Evolutionary conservation across 1,140 invertebrate species (phyloP).

Genomic region (Lucilia cuprina): DNA sequence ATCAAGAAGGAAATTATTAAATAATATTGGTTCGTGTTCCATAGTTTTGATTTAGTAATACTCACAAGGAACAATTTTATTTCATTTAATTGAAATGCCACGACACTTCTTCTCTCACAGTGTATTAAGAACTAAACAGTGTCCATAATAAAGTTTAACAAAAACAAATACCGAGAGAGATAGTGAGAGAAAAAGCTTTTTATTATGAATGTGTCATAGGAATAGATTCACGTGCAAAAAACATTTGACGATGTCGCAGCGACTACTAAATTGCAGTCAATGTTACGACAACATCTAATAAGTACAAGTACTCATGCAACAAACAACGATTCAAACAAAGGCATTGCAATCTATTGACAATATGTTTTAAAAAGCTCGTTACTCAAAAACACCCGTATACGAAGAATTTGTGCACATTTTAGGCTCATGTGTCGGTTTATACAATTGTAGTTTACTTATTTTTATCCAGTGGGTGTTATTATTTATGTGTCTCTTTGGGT

Average conservation of each 20-base stretch:
- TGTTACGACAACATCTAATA: conserved; percentile 17
- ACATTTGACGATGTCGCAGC: conserved; percentile 5
- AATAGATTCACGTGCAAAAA: conserved; percentile 31
- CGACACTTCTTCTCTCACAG: neutral
- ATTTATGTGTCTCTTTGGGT: neutral
- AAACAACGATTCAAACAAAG: neutral
- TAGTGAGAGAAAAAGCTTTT: neutral
- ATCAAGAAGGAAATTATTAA: too few species aligned
- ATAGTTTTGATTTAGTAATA: too few species aligned
- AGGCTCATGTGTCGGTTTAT: neutral
- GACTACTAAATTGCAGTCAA: conserved; percentile 25
- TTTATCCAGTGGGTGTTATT: neutral
- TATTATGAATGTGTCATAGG: neutral
- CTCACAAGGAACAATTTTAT: too few species aligned
- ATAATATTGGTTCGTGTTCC: too few species aligned
- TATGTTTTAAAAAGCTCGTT: neutral
- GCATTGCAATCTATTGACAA: neutral
- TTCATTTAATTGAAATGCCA: too few species aligned
- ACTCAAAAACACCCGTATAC: neutral
- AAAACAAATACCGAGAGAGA: neutral
- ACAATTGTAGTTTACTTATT: neutral
- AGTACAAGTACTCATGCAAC: neutral
- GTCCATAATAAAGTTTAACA: neutral
- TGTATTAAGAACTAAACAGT: neutral
- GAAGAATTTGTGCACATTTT: conserved; percentile 4